Evolutionary conservation across 2,797 vertebrate species (phyloP).

Genomic region (Poecile montanus): DNA sequence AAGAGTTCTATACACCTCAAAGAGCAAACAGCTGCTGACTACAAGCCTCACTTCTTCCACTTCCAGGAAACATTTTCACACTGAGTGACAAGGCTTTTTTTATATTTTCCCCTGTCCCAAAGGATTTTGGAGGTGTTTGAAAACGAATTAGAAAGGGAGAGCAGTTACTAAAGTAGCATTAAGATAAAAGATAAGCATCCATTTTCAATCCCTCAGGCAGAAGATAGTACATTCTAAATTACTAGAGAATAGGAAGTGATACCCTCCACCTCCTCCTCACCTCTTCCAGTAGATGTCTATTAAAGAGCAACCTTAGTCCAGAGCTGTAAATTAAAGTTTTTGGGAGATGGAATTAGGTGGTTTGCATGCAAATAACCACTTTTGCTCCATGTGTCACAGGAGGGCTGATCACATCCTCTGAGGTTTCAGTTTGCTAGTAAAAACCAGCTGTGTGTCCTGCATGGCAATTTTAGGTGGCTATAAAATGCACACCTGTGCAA

Average conservation of each 20-base stretch:
- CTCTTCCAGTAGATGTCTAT: background rate
- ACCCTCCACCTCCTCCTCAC: background rate
- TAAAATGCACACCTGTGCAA: background rate
- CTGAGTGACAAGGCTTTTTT: background rate
- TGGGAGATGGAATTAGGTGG: background rate
- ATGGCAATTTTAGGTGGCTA: background rate
- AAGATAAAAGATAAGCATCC: background rate
- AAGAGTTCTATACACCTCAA: background rate
- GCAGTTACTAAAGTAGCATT: background rate
- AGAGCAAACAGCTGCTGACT: background rate
- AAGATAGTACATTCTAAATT: background rate
- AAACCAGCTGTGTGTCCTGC: background rate
- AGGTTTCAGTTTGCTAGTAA: background rate
- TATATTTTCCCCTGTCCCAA: rapidly evolving
- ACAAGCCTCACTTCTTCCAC: background rate
- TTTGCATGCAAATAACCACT: background rate
- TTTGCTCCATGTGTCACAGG: background rate
- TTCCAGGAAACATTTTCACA: background rate
- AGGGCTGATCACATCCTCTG: background rate
- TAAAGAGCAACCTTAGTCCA: background rate
- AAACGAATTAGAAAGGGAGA: background rate
- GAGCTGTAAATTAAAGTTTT: background rate
- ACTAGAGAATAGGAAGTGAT: background rate
- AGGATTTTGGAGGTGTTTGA: background rate
- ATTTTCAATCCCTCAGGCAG: background rate